phyloP scores from a whole-genome alignment of 2,888 invertebrate genomes.

The Chloromyia formosa region DNA sequence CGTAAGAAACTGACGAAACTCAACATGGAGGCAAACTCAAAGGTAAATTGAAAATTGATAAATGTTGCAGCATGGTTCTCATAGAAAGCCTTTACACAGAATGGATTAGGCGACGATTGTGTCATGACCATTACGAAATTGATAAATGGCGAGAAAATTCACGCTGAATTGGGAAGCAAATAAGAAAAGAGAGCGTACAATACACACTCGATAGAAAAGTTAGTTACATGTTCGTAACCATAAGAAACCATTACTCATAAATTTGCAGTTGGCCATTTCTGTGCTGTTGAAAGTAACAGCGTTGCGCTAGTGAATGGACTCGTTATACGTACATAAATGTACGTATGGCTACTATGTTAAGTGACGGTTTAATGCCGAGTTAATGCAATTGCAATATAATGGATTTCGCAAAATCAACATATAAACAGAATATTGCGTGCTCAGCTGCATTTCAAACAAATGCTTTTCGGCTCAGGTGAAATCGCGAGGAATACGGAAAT shows the following conservation, averaged over 20 bases:
- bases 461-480: no score
- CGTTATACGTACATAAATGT: no score
- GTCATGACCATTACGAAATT: conserved; percentile 19
- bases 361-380: no score
- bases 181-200: background rate
- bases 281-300: background rate
- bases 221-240: no score
- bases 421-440: background rate
- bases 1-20: background rate
- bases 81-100: no score
- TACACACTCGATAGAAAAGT: background rate
- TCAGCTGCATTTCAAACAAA: background rate
- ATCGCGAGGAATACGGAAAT: no score
- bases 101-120: background rate
- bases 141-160: conserved; percentile 38
- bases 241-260: background rate
- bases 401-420: no score
- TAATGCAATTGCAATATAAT: no score
- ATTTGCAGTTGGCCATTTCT: background rate
- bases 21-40: no score
- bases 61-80: no score
- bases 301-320: no score
- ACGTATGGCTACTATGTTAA: no score
- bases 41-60: conserved; percentile 28
- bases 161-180: conserved; percentile 15